Percentiles rank a stretch among this genome's conserved stretches.
These are phyloP conservation scores for Doris montereyensis DNA, from an alignment of 2,888 invertebrate species.

Conservation along the genomic window DNA sequence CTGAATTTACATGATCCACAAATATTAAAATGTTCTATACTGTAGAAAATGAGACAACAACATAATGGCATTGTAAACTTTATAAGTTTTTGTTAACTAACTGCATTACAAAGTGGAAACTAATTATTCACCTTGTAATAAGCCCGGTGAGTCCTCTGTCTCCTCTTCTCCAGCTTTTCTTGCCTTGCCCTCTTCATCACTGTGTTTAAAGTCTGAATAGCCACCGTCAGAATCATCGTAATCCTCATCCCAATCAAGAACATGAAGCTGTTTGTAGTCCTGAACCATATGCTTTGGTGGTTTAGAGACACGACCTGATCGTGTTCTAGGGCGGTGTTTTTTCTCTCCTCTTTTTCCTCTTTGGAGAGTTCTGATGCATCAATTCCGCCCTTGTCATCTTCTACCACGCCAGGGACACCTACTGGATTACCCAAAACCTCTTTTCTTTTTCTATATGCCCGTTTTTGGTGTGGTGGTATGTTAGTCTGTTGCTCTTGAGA, in stretches of 20 bases:
- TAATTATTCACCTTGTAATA: slow-evolving; percentile 48
- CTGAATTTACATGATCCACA: no score
- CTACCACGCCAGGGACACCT: slow-evolving; percentile 49
- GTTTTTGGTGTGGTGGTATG: slow-evolving; percentile 42
- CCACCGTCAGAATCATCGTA: slow-evolving; percentile 78
- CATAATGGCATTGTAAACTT: no score
- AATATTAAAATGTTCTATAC: no score
- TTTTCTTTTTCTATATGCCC: slow-evolving; percentile 43
- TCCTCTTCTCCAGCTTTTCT: slow-evolving; percentile 46
- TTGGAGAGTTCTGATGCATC: slow-evolving; percentile 68
- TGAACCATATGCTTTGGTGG: slow-evolving; percentile 79
- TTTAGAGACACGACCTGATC: slow-evolving; percentile 76
- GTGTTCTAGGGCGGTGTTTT: slow-evolving; percentile 75
- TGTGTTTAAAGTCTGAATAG: slow-evolving; percentile 76
- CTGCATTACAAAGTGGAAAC: no score
- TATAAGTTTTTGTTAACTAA: no score
- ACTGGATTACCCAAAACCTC: slow-evolving; percentile 22
- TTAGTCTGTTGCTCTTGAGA: slow-evolving; percentile 50
- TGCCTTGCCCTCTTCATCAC: slow-evolving; percentile 63
- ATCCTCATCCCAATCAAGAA: slow-evolving; percentile 76
- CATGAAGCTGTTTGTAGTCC: slow-evolving; percentile 78
- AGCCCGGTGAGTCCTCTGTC: slow-evolving; percentile 38
- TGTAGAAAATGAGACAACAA: no score
- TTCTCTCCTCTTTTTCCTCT: slow-evolving; percentile 76
- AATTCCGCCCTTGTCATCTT: slow-evolving; percentile 53